phyloP scores from a whole-genome alignment of 2,797 vertebrate genomes.

The Sebastes alutus region DNA sequence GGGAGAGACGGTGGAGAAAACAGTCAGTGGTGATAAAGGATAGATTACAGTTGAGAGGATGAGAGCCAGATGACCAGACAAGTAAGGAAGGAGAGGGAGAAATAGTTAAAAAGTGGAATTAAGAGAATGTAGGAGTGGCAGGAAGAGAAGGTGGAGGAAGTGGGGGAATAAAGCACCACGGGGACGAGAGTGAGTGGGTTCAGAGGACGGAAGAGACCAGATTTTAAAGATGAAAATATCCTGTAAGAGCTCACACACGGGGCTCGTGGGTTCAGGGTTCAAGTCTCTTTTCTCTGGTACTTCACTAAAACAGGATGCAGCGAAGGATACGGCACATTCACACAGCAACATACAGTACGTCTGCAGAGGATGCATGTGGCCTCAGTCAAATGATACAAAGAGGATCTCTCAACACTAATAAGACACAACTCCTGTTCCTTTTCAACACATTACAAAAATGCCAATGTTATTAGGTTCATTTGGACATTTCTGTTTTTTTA shows the following conservation, averaged over 20 bases:
- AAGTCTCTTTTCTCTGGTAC: constrained; percentile 37
- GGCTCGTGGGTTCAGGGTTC: constrained; percentile 52
- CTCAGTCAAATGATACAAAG: constrained; percentile 19
- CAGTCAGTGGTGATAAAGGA: constrained; percentile 27
- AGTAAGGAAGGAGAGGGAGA: constrained; percentile 20
- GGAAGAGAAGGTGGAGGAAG: constrained; percentile 73
- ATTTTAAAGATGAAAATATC: constrained; percentile 64
- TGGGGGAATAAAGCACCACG: constrained; percentile 50
- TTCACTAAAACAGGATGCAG: constrained; percentile 66
- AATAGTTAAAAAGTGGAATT: constrained; percentile 60
- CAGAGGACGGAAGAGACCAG: constrained; percentile 49
- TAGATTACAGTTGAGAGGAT: constrained; percentile 27
- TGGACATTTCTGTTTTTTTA: constrained; percentile 5
- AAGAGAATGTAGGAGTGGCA: constrained; percentile 78
- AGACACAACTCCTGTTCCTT: not conserved
- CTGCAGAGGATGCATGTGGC: constrained; percentile 44
- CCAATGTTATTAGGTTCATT: not conserved
- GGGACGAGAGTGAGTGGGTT: constrained; percentile 73
- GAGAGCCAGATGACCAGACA: constrained; percentile 38
- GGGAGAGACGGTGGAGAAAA: constrained; percentile 31
- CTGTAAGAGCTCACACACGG: constrained; percentile 40
- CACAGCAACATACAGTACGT: constrained; percentile 24
- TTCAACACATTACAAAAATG: not conserved
- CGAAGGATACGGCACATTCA: constrained; percentile 60
- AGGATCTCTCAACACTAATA: constrained; percentile 12